Base-by-base conservation (phyloP, 2,888 invertebrate species). In the Sesia apiformis region DNA sequence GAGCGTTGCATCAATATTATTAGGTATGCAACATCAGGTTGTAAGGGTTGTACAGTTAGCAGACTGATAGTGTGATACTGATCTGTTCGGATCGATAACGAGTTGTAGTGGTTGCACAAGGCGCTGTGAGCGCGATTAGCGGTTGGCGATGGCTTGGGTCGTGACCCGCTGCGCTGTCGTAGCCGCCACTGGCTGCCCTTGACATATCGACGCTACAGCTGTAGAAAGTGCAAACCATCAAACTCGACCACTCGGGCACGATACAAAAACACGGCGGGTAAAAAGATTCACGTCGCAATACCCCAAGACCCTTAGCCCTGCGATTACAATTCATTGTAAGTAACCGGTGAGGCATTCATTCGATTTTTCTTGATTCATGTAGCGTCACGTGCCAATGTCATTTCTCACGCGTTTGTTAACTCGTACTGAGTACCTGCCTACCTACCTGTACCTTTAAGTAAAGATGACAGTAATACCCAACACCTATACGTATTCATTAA, bases 191-290 rank as follows among this genome's bases (percentile, higher is more conserved):
- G 57, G 79, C 62, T 72, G 82, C 73, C 88, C 87, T 88, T 88
- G 88, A 86, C 86, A 86, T 81, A 84, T 81, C 74, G 71, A 67
- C 66, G 67, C 63, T 23, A 23, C 23, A 23, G 65, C 60, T 65
- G 70, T 84, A 83, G 86, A 86, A 84, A 86, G 86, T 82, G 70
- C 70, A 70, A 73, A 73, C 56, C 70, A 71, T 73, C 74, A 65
- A 70, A 70, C 61, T 64, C 65, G 63, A 65, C 59, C 63, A 46
- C 7, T 46, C 23, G 23, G 23, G 23, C 23, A 23, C 23, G 23
- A 23, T 23, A 23, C 23, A 23, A 23, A 23, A 23, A 23, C 23
- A 23, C 23, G 23, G 23, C 23, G 1, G 23, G 23, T 23, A 23
- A 23, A 23, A 23, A 23, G 23, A 23, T 23, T 23, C 23, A 23